These are phyloP conservation scores for Nesoenas mayeri DNA, from an alignment of 2,113 vertebrate genomes.

Conservation along the genomic window DNA sequence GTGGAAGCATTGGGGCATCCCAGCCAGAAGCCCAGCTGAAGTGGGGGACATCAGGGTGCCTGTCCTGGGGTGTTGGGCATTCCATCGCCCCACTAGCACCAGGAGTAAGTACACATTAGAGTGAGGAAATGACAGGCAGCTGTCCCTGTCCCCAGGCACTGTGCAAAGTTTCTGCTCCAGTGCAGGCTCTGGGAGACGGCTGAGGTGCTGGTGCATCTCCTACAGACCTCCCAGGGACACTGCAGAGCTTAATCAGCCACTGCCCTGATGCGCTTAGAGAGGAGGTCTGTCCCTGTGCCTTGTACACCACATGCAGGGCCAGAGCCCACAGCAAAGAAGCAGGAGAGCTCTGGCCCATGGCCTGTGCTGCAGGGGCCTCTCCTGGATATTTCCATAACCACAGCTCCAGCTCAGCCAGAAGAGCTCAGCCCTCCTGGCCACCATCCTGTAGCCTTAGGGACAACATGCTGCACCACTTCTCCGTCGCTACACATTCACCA, in stretches of 20 bases:
- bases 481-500: fast-evolving
- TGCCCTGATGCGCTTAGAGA: background rate
- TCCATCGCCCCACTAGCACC: fast-evolving
- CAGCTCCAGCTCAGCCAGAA: background rate
- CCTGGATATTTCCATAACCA: background rate
- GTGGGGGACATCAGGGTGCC: fast-evolving
- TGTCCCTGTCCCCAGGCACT: background rate
- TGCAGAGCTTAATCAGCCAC: background rate
- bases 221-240: background rate
- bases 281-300: background rate
- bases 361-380: background rate
- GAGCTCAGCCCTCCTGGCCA: too few relatives aligned
- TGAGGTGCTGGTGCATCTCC: fast-evolving
- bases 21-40: background rate
- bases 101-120: background rate
- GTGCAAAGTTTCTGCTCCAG: background rate
- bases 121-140: background rate
- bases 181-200: background rate
- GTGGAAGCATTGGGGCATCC: background rate
- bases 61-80: background rate
- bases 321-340: background rate
- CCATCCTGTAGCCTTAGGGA: background rate
- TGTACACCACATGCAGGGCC: background rate
- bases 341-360: background rate
- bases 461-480: fast-evolving